phyloP scores from a whole-genome alignment of 2,888 invertebrate species.

The Cryptocephalus moraei region DNA sequence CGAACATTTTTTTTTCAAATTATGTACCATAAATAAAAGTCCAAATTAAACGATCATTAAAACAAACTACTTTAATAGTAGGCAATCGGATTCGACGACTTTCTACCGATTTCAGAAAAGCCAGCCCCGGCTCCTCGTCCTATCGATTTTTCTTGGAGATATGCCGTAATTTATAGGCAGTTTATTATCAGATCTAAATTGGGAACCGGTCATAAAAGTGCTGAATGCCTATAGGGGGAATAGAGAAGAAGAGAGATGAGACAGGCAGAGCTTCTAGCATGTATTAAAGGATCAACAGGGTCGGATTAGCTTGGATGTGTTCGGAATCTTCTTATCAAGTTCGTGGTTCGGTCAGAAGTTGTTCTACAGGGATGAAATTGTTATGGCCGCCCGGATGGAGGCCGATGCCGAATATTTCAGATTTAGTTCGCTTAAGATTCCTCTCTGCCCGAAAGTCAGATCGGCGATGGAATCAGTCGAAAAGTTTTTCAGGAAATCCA shows the following conservation, averaged over 20 bases:
- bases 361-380: no score
- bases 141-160: constrained; percentile 15
- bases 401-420: no score
- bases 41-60: constrained; percentile 5
- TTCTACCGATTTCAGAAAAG: constrained; percentile 5
- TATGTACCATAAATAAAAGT: constrained; percentile 3
- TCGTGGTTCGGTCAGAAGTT: no score
- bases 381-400: no score
- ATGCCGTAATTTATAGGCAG: constrained; percentile 14
- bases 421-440: no score
- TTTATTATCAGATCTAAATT: constrained; percentile 17
- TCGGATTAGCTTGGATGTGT: not conserved
- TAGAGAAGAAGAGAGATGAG: constrained; percentile 1
- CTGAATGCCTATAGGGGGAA: constrained; percentile 10
- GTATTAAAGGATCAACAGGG: not conserved
- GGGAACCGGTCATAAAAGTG: constrained; percentile 17
- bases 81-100: constrained; percentile 1
- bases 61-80: constrained; percentile 5
- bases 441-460: no score
- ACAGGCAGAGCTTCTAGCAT: constrained; percentile 1
- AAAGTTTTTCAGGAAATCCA: no score
- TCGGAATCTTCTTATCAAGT: no score
- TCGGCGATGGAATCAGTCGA: no score
- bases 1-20: not conserved
- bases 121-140: constrained; percentile 1